These are phyloP conservation scores for Luscinia megarhynchos DNA, from an alignment of 2,797 vertebrate species.

Conservation along the genomic window DNA sequence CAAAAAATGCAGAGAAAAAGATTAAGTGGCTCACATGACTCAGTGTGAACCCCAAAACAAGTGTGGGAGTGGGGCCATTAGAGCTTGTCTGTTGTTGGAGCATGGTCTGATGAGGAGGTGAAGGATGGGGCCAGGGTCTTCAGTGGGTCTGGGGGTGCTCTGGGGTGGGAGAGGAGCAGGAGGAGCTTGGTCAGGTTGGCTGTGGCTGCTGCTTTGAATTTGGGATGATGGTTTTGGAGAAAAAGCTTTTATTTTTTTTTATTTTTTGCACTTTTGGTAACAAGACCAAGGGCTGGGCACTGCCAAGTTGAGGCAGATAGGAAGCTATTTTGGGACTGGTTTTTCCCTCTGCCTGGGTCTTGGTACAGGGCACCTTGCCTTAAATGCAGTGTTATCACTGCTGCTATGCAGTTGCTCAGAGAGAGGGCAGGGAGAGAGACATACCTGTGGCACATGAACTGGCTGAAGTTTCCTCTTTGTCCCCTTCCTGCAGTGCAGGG, in stretches of 20 bases:
- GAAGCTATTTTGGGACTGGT: slow-evolving; percentile 17
- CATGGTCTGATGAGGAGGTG: neutral
- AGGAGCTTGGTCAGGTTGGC: neutral
- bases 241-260: neutral
- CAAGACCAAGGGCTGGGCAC: neutral
- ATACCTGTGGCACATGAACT: neutral
- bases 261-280: neutral
- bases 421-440: neutral
- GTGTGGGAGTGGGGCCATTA: neutral
- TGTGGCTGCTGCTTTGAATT: neutral
- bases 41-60: neutral
- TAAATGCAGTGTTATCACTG: neutral
- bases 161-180: neutral
- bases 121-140: neutral
- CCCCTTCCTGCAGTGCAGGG: neutral
- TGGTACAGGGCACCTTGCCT: neutral
- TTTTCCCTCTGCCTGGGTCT: neutral
- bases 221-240: neutral
- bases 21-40: neutral
- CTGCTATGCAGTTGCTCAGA: neutral
- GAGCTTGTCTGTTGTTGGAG: neutral
- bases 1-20: neutral
- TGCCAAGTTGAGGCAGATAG: slow-evolving; percentile 6
- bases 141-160: rapidly evolving
- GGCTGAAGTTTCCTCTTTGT: neutral